Percentiles rank a stretch among this genome's conserved stretches.
Evolutionary conservation across 92 coral and sea anemone species (phyloP).

Genomic region (Siderastrea radians): DNA sequence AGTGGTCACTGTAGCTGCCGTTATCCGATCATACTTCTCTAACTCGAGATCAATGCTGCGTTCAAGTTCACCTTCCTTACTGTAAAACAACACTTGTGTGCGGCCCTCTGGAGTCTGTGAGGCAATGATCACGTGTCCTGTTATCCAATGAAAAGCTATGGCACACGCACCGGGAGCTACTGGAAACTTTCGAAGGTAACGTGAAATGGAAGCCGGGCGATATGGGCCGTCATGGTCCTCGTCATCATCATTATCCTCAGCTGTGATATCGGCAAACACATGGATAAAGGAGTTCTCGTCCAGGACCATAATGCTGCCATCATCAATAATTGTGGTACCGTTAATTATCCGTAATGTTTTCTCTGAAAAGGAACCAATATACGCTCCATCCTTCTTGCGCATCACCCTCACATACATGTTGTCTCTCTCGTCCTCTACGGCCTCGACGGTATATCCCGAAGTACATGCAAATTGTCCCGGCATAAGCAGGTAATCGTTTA

Average conservation of each 20-base stretch:
- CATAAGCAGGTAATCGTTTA: background rate
- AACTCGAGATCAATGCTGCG: slow-evolving; percentile 8
- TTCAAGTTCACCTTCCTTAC: background rate
- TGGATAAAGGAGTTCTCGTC: background rate
- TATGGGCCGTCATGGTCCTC: background rate
- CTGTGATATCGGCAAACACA: background rate
- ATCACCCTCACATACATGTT: background rate
- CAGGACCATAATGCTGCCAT: background rate
- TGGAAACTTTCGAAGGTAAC: background rate
- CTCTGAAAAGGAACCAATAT: background rate
- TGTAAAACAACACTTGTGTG: background rate
- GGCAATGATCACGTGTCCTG: background rate
- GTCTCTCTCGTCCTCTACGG: no score
- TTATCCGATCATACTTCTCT: background rate
- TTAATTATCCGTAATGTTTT: accelerated
- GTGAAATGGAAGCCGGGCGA: background rate
- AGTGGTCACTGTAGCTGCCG: background rate
- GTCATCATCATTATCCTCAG: background rate
- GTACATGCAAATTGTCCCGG: background rate
- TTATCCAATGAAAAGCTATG: background rate
- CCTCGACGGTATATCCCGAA: no score
- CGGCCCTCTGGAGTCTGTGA: background rate
- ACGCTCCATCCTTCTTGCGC: background rate
- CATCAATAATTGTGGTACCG: background rate
- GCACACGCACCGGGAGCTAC: background rate